Base-by-base conservation (phyloP, 1,140 invertebrate genomes). In the Muscidifurax raptorellus region DNA sequence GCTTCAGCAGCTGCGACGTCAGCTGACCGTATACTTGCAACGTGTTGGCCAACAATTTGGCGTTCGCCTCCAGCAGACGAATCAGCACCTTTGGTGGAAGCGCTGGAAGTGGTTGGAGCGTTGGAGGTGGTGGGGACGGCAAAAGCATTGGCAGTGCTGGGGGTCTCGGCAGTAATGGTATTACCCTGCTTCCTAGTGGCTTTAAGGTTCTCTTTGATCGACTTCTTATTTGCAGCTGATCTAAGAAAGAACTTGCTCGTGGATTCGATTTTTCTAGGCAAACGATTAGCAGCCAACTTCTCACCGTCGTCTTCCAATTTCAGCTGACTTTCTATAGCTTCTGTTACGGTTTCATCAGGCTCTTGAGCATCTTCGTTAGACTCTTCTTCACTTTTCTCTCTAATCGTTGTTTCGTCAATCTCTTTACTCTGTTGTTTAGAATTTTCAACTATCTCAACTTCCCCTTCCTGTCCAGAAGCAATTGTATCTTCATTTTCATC, bases 231-330 rank as follows among this genome's bases (percentile, higher is more conserved):
- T 5, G 18, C 28, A 15, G 27, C 18, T 0, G 7, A n/a, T 81
- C 36, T 82, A n/a, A 40, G 22, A 83, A 67, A 18, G 69, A 83
- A 27, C 25, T 83, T 83, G 1, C 13, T 12, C 18, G 18, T 18
- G 2, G 59, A 5, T 12, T 69, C 82, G 25, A 71, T 78, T 84
- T 83, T 76, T 36, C 47, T 84, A 27, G 82, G 83, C 32, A 84
- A 75, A 28, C 83, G 77, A 66, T 80, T 84, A 0, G 30, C 40
- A 59, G 44, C 15, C 36, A 74, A 9, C 47, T 75, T 69, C 1
- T 67, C 27, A 28, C 25, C 67, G 15, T 75, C 15, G 25, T 25
- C 44, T 36, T 75, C 44, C n/a, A 67, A 22, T 25, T 74, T 66
- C 5, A 84, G 22, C 40, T 36, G 7, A 75, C 74, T 13, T 80